Base-by-base conservation (phyloP, 1,140 invertebrate genomes). In the Drosophila oshimai region DNA sequence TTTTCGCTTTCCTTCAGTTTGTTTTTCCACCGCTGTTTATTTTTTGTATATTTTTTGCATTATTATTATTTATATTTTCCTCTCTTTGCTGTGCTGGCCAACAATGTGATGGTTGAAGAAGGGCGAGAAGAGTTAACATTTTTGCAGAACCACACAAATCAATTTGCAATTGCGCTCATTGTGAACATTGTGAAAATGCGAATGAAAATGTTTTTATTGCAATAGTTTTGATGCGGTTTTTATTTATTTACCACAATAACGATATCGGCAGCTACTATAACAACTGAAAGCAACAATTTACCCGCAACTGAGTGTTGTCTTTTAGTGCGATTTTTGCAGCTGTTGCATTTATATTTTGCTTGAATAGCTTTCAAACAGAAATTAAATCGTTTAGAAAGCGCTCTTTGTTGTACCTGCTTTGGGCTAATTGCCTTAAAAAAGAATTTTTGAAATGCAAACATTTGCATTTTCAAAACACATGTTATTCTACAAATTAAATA, bases 141-240 rank as follows among this genome's bases (percentile, higher is more conserved):
- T 76, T 45, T 28, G 20, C 49, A 36, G 68, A 79, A 86, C 80
- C 80, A 58, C 80, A 80, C 80, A 84, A 84, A 86, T 84, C 75
- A 86, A 84, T 84, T 83, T 75, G 61, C 81, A 67, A 75, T 72
- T 67, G 46, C 37, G 58, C 42, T 83, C 57, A 83, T 70, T 79
- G 79, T 74, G 55, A 64, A 70, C 57, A 83, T 70, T 79, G 79
- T 74, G 55, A 64, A 70, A 70, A 57, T 53, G 69, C 69, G 53
- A 55, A 70, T 42, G 47, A 60, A 80, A 72, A 68, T 62, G 64
- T 79, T 84, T 75, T 86, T 64, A 44, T 58, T 72, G 64, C 60
- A 84, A 74, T 70, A 77, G 79, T 81, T 79, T 86, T 78, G 55
- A 65, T 84, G 74, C 28, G 58, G 79, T 60, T 84, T 70, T 77